Evolutionary conservation across 2,797 vertebrate genomes (phyloP).

Genomic region (Cyprinella venusta): DNA sequence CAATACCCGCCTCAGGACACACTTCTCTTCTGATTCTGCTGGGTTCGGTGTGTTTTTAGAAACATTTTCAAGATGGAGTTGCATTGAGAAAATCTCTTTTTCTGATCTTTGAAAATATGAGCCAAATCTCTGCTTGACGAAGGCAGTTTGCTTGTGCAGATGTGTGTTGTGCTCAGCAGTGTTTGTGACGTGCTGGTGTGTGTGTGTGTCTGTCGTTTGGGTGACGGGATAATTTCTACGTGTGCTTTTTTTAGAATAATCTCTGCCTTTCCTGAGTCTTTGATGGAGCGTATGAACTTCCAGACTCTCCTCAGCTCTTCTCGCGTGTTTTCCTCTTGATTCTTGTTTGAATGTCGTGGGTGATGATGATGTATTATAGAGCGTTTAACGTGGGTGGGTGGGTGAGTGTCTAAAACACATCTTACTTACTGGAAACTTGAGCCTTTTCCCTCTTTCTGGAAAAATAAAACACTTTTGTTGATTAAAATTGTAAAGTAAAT

Average conservation of each 20-base stretch:
- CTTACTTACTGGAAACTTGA: conserved; percentile 43
- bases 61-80: conserved; percentile 57
- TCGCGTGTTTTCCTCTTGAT: background rate
- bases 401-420: conserved; percentile 35
- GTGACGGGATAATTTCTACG: conserved; percentile 36
- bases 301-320: background rate
- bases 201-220: background rate
- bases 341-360: background rate
- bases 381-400: background rate
- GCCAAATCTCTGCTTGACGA: conserved; percentile 60
- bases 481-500: conserved; percentile 86
- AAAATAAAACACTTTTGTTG: conserved; percentile 76
- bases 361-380: conserved; percentile 7
- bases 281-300: conserved; percentile 54
- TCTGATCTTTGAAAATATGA: conserved; percentile 10
- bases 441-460: conserved; percentile 65
- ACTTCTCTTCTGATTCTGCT: background rate
- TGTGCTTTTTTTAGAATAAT: conserved; percentile 27
- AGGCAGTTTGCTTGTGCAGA: conserved; percentile 63
- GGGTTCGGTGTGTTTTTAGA: background rate
- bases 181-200: conserved; percentile 58
- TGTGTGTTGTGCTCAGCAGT: conserved; percentile 60
- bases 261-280: conserved; percentile 25
- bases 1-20: conserved; percentile 50
- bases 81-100: conserved; percentile 33